Evolutionary conservation across 1,140 invertebrate species (phyloP).

Genomic region (Drosophila asahinai): DNA sequence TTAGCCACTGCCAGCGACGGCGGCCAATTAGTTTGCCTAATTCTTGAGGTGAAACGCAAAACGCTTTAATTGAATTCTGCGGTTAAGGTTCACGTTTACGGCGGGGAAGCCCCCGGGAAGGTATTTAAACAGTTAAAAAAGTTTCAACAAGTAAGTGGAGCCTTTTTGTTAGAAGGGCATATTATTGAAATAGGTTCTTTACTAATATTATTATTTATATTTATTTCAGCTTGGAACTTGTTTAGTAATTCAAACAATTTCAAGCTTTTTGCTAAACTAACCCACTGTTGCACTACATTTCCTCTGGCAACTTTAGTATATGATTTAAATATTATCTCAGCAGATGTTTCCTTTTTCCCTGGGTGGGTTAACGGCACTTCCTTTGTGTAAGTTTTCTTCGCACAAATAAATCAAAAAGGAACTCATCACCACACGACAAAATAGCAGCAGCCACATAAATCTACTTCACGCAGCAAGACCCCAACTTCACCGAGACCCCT

Average conservation of each 20-base stretch:
- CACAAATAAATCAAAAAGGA: conserved; percentile 61
- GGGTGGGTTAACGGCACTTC: conserved; percentile 20
- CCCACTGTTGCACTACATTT: neutral
- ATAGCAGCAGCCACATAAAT: conserved; percentile 65
- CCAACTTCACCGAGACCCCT: conserved; percentile 25
- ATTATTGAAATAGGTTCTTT: neutral
- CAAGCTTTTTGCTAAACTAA: too few species aligned
- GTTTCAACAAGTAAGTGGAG: neutral
- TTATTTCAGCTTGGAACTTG: too few species aligned
- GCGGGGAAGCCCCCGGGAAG: neutral
- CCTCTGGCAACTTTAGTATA: neutral
- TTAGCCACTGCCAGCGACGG: conserved; percentile 4
- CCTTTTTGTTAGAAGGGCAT: too few species aligned
- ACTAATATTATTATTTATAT: neutral
- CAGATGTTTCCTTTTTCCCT: conserved; percentile 28
- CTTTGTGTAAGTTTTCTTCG: conserved; percentile 20
- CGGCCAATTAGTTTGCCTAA: conserved; percentile 71
- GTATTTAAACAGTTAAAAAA: conserved; percentile 22
- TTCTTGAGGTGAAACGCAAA: conserved; percentile 65
- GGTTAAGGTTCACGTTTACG: neutral
- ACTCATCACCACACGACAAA: conserved; percentile 65
- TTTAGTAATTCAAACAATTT: too few species aligned
- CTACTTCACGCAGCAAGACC: conserved; percentile 67
- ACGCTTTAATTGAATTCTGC: conserved; percentile 50
- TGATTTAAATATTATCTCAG: conserved; percentile 41